Evolutionary conservation across 2,797 vertebrate species (phyloP).

Genomic region (Scolopax bukidnonensis): DNA sequence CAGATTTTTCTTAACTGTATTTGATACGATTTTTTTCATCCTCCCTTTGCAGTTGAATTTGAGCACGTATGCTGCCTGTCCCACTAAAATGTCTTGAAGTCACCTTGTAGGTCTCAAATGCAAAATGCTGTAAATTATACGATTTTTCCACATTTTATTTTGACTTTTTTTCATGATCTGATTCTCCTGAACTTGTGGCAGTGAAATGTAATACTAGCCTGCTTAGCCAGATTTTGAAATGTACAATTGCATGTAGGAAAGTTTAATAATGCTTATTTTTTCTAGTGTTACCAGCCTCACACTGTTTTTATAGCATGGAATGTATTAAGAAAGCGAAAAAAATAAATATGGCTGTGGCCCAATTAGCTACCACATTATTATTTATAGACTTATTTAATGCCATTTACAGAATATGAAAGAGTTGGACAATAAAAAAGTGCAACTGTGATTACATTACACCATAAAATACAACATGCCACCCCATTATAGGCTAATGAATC

Average conservation of each 20-base stretch:
- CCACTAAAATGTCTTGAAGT: background rate
- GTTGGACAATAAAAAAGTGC: background rate
- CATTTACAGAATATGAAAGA: background rate
- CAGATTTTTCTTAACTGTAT: background rate
- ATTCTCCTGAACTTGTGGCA: background rate
- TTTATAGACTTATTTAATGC: slow-evolving; percentile 56
- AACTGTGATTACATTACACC: slow-evolving; percentile 13
- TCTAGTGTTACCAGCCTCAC: background rate
- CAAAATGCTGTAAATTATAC: background rate
- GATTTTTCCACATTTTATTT: background rate
- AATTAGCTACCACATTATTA: slow-evolving; percentile 41
- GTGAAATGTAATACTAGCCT: background rate
- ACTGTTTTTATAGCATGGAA: background rate
- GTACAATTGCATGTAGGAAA: background rate
- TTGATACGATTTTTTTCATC: background rate
- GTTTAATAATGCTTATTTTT: background rate
- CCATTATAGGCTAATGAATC: background rate
- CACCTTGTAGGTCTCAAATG: background rate
- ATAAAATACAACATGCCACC: background rate
- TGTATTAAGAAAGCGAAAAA: background rate
- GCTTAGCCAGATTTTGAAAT: background rate
- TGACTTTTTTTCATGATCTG: background rate
- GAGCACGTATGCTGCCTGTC: background rate
- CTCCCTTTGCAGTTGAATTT: background rate
- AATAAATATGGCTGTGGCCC: background rate